These are phyloP conservation scores for Oreochromis aureus DNA, from an alignment of 2,113 vertebrate species.

Conservation along the genomic window DNA sequence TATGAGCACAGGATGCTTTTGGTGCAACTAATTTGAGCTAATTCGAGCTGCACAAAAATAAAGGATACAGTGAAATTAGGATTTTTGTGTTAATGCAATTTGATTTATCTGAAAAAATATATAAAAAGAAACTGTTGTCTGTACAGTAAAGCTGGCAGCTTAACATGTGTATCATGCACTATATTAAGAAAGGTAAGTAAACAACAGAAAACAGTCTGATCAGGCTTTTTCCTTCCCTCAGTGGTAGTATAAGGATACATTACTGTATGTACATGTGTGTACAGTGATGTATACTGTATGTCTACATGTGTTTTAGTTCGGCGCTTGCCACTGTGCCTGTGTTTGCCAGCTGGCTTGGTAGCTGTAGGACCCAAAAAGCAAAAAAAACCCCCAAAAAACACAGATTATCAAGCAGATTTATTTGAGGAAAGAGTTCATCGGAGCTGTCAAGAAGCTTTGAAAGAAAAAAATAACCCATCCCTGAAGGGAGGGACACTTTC, in stretches of 20 bases:
- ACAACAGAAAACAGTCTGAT: neutral
- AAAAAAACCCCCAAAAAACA: fast-evolving
- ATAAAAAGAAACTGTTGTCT: neutral
- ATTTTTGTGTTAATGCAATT: neutral
- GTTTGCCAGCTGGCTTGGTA: neutral
- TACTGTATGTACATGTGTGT: neutral
- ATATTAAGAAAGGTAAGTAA: neutral
- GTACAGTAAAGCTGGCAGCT: neutral
- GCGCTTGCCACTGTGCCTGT: neutral
- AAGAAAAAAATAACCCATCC: conserved; percentile 11
- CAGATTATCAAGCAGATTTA: conserved; percentile 8
- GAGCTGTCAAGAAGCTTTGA: conserved; percentile 21
- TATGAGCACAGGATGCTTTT: neutral
- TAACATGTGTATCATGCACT: neutral
- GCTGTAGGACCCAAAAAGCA: neutral
- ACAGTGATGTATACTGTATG: neutral
- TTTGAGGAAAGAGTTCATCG: conserved; percentile 3
- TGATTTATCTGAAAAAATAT: neutral
- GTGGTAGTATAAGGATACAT: neutral
- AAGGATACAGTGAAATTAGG: neutral
- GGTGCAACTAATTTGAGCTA: neutral
- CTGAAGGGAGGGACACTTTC: conserved; percentile 7
- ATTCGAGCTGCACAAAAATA: neutral
- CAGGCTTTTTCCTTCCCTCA: neutral
- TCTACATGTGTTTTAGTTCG: neutral